Conservation (phyloP, 1,140 invertebrate genomes). For the Heliconius eleuchia region DNA sequence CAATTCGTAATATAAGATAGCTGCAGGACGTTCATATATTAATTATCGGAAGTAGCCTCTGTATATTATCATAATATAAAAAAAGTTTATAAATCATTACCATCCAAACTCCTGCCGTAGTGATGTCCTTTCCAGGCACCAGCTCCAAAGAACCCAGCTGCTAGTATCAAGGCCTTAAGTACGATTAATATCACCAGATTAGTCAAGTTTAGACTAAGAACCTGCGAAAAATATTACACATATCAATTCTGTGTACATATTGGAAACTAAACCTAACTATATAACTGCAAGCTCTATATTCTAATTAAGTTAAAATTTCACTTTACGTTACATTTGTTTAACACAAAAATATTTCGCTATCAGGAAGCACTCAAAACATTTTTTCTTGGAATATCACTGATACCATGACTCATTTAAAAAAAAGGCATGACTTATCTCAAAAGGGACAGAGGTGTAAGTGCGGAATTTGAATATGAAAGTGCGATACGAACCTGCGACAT, state of each 20-base stretch:
- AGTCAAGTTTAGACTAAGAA: conserved; percentile 91
- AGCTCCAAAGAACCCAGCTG: conserved; percentile 88
- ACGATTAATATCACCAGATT: conserved; percentile 90
- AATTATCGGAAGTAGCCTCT: neutral
- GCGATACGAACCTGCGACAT: conserved; percentile 78
- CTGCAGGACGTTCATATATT: neutral
- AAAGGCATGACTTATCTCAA: conserved; percentile 19
- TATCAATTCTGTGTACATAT: neutral
- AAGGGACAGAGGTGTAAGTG: conserved; percentile 50
- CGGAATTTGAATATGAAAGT: conserved; percentile 53
- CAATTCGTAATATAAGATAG: too few relatives aligned
- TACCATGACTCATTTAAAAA: conserved; percentile 26
- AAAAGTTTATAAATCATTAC: conserved; percentile 38
- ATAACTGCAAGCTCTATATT: neutral
- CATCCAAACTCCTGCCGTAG: conserved; percentile 81
- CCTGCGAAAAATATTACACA: conserved; percentile 73
- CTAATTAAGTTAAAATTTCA: neutral
- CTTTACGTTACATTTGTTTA: neutral
- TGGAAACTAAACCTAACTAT: too few relatives aligned
- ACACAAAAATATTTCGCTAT: neutral
- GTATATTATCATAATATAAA: neutral
- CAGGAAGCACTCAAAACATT: neutral
- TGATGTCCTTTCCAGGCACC: conserved; percentile 83
- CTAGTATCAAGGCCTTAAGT: conserved; percentile 90
- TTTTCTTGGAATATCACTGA: neutral